phyloP scores from a whole-genome alignment of 2,888 invertebrate species.

The Cephonodes hylas region DNA sequence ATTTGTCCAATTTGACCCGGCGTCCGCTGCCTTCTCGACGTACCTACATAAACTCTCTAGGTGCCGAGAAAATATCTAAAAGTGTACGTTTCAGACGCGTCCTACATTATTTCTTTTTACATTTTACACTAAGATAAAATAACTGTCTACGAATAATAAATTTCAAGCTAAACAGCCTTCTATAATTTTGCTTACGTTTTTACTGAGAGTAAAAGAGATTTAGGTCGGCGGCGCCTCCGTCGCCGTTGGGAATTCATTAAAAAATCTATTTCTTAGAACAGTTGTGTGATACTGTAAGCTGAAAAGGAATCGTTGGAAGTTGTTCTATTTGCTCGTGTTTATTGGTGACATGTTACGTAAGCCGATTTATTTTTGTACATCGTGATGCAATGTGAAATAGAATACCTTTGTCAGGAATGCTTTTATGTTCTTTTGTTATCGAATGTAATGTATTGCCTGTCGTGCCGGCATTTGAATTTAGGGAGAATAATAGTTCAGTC shows the following conservation, averaged over 20 bases:
- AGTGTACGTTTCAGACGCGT: not conserved
- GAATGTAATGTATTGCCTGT: not conserved
- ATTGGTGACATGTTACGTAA: not conserved
- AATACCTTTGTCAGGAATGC: not conserved
- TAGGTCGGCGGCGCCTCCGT: not conserved
- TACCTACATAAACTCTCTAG: not conserved
- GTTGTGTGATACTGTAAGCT: not conserved
- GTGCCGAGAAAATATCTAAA: not conserved
- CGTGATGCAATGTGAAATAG: not conserved
- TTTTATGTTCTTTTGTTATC: not conserved
- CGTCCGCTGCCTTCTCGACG: not conserved
- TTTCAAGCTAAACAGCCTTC: not conserved
- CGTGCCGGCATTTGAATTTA: not conserved
- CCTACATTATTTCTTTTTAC: not conserved
- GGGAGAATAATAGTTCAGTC: too few relatives aligned
- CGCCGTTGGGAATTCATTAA: slow-evolving; percentile 3
- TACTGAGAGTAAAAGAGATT: slow-evolving; percentile 1
- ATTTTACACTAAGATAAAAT: slow-evolving; percentile 1
- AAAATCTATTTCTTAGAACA: not conserved
- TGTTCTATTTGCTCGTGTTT: not conserved
- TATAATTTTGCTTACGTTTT: slow-evolving; percentile 3
- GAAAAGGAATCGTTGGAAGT: not conserved
- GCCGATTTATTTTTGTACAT: not conserved
- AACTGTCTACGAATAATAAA: not conserved
- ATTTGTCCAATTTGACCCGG: slow-evolving; percentile 29